Percentiles rank a stretch among this genome's conserved stretches.
phyloP scores from a whole-genome alignment of 2,888 invertebrate genomes.

The Drosophila rellima region DNA sequence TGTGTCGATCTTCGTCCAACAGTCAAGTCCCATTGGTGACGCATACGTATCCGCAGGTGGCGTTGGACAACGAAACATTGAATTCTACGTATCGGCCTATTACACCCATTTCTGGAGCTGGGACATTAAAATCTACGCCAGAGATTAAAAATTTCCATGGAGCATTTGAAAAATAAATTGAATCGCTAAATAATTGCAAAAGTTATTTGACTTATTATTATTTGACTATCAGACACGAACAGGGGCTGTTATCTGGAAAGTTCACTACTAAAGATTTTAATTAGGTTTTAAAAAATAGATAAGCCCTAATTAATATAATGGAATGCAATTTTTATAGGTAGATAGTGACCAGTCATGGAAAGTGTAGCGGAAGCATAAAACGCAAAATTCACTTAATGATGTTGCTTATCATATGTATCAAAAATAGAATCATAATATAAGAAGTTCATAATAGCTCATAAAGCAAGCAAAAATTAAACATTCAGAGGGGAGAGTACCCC shows the following conservation, averaged over 20 bases:
- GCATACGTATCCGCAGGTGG: conserved; percentile 30
- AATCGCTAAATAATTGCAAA: conserved; percentile 1
- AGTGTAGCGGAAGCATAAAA: conserved; percentile 7
- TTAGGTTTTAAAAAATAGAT: conserved; percentile 24
- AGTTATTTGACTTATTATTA: conserved; percentile 3
- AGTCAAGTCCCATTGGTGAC: conserved; percentile 10
- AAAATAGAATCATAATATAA: not conserved
- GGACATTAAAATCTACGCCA: conserved; percentile 34
- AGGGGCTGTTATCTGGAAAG: conserved; percentile 13
- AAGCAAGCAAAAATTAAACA: not conserved
- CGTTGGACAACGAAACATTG: conserved; percentile 25
- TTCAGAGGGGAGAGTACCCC: not conserved
- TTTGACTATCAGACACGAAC: not conserved
- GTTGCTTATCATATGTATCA: conserved; percentile 5
- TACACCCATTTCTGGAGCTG: conserved; percentile 30
- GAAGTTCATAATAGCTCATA: not conserved
- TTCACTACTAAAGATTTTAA: conserved; percentile 10
- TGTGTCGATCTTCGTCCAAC: conserved; percentile 13
- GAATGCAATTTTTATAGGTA: conserved; percentile 6
- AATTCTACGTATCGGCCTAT: conserved; percentile 23
- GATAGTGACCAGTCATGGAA: conserved; percentile 2
- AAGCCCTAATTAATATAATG: conserved; percentile 22
- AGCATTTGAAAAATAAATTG: conserved; percentile 26
- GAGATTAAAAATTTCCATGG: not conserved
- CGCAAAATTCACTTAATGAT: not conserved